Evolutionary conservation across 2,888 invertebrate genomes (phyloP).

Genomic region (Cotesia congregata): DNA sequence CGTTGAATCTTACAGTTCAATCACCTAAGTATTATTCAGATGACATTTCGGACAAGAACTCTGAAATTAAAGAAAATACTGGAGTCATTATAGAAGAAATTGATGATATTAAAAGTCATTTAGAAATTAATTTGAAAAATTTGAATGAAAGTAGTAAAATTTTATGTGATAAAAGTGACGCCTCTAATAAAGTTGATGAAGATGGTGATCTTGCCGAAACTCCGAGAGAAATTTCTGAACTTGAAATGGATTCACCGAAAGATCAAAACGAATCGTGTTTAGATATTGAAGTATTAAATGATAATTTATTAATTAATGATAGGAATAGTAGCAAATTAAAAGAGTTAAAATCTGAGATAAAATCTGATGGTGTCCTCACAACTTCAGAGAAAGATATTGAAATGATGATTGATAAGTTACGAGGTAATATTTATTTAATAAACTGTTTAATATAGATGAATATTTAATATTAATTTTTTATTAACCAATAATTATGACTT

Average conservation of each 20-base stretch:
- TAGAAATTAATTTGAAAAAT: slow-evolving; percentile 5
- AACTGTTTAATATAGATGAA: slow-evolving; percentile 21
- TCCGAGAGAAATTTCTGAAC: slow-evolving; percentile 62
- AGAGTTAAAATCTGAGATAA: slow-evolving; percentile 57
- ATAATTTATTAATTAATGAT: slow-evolving; percentile 56
- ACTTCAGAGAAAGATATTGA: slow-evolving; percentile 66
- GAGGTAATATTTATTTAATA: slow-evolving; percentile 61
- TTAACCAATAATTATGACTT: slow-evolving; percentile 25
- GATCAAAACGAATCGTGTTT: slow-evolving; percentile 59
- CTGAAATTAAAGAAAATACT: background rate
- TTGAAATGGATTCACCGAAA: slow-evolving; percentile 64
- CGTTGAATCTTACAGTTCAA: background rate
- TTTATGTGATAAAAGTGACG: slow-evolving; percentile 52
- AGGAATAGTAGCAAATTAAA: slow-evolving; percentile 38
- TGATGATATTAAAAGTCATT: background rate
- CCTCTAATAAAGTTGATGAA: slow-evolving; percentile 62
- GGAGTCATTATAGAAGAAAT: background rate
- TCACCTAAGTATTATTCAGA: slow-evolving; percentile 1
- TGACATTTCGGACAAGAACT: background rate
- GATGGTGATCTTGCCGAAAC: slow-evolving; percentile 55
- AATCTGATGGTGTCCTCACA: slow-evolving; percentile 53
- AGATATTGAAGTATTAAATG: slow-evolving; percentile 59
- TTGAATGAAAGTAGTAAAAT: background rate
- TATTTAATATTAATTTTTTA: slow-evolving; percentile 33
- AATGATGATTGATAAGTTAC: slow-evolving; percentile 66